These are phyloP conservation scores for Brachynemurus nebulosus DNA, from an alignment of 2,888 invertebrate species.

Conservation along the genomic window DNA sequence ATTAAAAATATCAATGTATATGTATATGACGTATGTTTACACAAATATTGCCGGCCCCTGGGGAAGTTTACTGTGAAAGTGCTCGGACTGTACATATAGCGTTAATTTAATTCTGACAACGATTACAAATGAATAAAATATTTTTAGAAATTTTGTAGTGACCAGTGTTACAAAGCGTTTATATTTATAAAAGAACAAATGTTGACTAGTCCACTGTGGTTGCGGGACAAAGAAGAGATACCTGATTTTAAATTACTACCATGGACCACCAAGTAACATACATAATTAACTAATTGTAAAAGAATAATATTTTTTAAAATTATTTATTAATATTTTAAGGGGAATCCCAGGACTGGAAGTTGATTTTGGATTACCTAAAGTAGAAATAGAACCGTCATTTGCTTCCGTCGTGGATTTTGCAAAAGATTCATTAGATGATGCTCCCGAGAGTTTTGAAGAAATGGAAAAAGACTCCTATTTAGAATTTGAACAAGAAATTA, in stretches of 20 bases:
- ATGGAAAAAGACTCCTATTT: conserved; percentile 17
- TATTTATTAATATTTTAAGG: conserved; percentile 19
- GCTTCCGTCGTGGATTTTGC: conserved; percentile 39
- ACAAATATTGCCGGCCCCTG: too few species aligned
- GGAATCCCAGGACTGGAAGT: conserved; percentile 42
- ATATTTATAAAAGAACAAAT: conserved; percentile 67
- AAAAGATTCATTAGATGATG: conserved; percentile 34
- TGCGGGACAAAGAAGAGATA: conserved; percentile 53
- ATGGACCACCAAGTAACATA: conserved; percentile 22
- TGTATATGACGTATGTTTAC: too few species aligned
- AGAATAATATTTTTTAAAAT: neutral
- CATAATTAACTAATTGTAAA: conserved; percentile 6
- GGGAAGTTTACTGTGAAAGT: neutral
- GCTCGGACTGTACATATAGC: too few species aligned
- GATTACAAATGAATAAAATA: too few species aligned
- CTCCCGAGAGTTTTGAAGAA: conserved; percentile 21
- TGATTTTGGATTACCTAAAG: conserved; percentile 31
- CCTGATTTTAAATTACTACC: conserved; percentile 46
- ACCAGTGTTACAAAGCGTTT: conserved; percentile 67
- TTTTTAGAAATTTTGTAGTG: conserved; percentile 66
- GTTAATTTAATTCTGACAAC: neutral
- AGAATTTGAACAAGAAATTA: conserved; percentile 14
- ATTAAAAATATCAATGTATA: too few species aligned
- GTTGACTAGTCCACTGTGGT: conserved; percentile 70
- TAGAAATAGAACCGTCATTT: conserved; percentile 24